phyloP scores from a whole-genome alignment of 2,797 vertebrate species.

The Cheirogaleus major region DNA sequence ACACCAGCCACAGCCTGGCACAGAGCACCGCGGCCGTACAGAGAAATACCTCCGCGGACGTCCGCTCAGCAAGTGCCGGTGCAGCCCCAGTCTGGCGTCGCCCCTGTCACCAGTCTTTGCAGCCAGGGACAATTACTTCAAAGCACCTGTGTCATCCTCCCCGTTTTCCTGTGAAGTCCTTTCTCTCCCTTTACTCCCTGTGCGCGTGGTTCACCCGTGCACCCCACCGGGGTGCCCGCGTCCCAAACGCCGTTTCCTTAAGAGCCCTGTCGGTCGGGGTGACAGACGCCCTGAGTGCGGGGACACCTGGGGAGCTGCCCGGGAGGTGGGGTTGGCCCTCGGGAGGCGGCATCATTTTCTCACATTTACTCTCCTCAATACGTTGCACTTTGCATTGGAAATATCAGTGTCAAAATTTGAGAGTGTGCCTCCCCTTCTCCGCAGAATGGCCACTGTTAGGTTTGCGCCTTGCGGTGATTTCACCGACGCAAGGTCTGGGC shows the following conservation, averaged over 20 bases:
- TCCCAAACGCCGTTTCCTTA: no score
- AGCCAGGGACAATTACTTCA: neutral
- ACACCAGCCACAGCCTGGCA: neutral
- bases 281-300: neutral
- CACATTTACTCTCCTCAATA: neutral
- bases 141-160: neutral
- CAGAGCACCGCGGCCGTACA: neutral
- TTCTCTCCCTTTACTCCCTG: neutral
- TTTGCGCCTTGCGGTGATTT: no score
- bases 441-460: fast-evolving
- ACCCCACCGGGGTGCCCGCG: no score
- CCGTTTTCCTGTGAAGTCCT: neutral
- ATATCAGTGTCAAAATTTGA: no score
- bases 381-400: neutral
- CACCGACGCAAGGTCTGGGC: fast-evolving
- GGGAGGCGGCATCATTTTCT: neutral
- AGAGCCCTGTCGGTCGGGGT: neutral
- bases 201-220: no score
- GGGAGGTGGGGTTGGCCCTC: no score
- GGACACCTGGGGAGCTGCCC: neutral
- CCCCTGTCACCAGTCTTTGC: neutral
- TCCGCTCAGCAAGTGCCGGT: neutral
- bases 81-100: neutral
- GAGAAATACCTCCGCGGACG: neutral
- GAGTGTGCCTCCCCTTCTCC: neutral